phyloP scores from a whole-genome alignment of 2,888 invertebrate genomes.

The Mythimna vitellina region DNA sequence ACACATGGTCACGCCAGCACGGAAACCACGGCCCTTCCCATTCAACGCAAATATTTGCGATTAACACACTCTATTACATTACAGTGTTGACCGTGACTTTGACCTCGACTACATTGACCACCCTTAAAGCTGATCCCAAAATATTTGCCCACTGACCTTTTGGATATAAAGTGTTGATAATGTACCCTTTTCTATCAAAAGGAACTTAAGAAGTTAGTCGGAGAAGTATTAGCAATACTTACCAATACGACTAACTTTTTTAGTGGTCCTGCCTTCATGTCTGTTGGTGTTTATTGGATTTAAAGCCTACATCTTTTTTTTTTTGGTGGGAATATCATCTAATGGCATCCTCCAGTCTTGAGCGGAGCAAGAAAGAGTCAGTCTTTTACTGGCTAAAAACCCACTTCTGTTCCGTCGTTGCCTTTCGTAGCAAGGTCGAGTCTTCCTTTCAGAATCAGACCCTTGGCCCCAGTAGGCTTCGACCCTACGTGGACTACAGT shows the following conservation, averaged over 20 bases:
- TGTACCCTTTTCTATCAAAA: constrained; percentile 33
- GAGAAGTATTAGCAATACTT: constrained; percentile 12
- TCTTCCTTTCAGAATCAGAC: no score
- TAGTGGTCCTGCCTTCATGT: constrained; percentile 9
- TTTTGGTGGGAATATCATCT: no score
- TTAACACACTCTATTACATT: constrained; percentile 32
- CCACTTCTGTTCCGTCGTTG: no score
- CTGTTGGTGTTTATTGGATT: no score
- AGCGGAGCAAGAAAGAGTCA: no score
- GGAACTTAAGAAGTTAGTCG: constrained; percentile 7
- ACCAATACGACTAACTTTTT: neutral
- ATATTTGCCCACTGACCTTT: constrained; percentile 49
- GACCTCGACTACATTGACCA: constrained; percentile 28
- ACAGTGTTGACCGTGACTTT: constrained; percentile 22
- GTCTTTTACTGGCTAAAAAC: no score
- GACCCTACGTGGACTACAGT: no score
- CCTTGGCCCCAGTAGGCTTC: no score
- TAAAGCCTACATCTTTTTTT: no score
- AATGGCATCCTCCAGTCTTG: no score
- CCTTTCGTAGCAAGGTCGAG: no score
- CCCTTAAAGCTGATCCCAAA: constrained; percentile 46
- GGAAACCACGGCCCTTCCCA: constrained; percentile 6
- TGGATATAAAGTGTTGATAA: constrained; percentile 41
- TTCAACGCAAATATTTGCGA: constrained; percentile 37
- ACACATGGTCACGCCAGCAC: neutral